These are phyloP conservation scores for Cirrhinus mrigala DNA, from an alignment of 2,797 vertebrate species.

Conservation along the genomic window DNA sequence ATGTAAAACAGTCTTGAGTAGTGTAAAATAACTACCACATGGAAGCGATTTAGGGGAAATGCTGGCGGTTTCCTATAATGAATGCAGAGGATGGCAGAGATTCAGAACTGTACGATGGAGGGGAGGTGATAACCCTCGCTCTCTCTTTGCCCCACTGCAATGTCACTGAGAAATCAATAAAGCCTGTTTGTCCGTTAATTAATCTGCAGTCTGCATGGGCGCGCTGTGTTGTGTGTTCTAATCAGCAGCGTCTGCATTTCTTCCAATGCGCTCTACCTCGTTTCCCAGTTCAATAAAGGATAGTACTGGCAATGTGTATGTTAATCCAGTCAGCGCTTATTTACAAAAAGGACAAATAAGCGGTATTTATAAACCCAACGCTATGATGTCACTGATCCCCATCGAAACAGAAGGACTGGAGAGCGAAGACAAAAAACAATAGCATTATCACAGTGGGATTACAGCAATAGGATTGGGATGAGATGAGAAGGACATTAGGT, in stretches of 20 bases:
- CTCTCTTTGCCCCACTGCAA: slow-evolving; percentile 19
- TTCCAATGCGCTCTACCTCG: not conserved
- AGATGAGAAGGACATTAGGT: slow-evolving; percentile 31
- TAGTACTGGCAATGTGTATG: slow-evolving; percentile 29
- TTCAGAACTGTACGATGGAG: slow-evolving; percentile 10
- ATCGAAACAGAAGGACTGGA: slow-evolving; percentile 32
- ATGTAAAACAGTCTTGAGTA: slow-evolving; percentile 8
- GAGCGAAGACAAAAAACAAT: slow-evolving; percentile 40
- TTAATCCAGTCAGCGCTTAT: slow-evolving; percentile 33
- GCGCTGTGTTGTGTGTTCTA: slow-evolving; percentile 29
- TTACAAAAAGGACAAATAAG: slow-evolving; percentile 40
- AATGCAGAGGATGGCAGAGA: slow-evolving; percentile 24
- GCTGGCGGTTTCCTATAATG: slow-evolving; percentile 15
- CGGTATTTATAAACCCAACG: slow-evolving; percentile 24
- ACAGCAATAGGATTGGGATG: slow-evolving; percentile 44
- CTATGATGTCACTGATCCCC: slow-evolving; percentile 41
- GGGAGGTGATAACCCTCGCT: slow-evolving; percentile 26
- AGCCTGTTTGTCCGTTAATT: slow-evolving; percentile 51
- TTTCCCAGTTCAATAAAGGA: slow-evolving; percentile 29
- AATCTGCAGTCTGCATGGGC: slow-evolving; percentile 39
- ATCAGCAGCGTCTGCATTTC: slow-evolving; percentile 41
- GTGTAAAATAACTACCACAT: slow-evolving; percentile 27
- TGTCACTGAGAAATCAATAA: slow-evolving; percentile 47
- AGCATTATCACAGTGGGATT: slow-evolving; percentile 46
- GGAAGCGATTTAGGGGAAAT: slow-evolving; percentile 1